phyloP scores from a whole-genome alignment of 2,797 vertebrate genomes.

The Gambelia wislizenii region DNA sequence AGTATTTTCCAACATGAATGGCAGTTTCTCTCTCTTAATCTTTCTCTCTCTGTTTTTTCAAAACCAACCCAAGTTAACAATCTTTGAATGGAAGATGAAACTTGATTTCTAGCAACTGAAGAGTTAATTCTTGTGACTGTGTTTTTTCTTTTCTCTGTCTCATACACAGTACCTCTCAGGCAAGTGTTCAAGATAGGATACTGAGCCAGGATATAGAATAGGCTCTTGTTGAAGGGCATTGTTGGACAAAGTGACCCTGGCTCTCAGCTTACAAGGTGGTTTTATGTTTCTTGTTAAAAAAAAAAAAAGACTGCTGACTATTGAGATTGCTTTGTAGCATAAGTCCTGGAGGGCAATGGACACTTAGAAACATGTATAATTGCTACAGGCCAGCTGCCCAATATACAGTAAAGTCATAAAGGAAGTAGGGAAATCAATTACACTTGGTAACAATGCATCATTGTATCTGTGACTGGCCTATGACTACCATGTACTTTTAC shows the following conservation, averaged over 20 bases:
- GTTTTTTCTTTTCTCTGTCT: neutral
- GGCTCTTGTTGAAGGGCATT: neutral
- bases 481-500: neutral
- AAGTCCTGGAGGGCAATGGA: neutral
- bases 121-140: neutral
- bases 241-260: constrained; percentile 7
- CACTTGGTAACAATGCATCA: neutral
- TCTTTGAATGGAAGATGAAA: no score
- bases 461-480: neutral
- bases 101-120: neutral
- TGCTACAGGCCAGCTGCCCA: neutral
- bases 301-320: constrained; percentile 1
- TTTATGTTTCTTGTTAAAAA: constrained; percentile 19
- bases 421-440: neutral
- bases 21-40: no score
- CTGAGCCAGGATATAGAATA: constrained; percentile 5
- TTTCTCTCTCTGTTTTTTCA: no score
- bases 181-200: constrained; percentile 22
- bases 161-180: neutral
- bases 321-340: constrained; percentile 31
- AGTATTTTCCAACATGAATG: no score
- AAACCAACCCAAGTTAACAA: no score
- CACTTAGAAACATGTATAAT: neutral
- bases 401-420: neutral
- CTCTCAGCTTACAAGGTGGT: constrained; percentile 22